Evolutionary conservation across 2,113 vertebrate genomes (phyloP), one percentile per base, ranked within the genome.

Genomic region (Phasianus colchicus): DNA sequence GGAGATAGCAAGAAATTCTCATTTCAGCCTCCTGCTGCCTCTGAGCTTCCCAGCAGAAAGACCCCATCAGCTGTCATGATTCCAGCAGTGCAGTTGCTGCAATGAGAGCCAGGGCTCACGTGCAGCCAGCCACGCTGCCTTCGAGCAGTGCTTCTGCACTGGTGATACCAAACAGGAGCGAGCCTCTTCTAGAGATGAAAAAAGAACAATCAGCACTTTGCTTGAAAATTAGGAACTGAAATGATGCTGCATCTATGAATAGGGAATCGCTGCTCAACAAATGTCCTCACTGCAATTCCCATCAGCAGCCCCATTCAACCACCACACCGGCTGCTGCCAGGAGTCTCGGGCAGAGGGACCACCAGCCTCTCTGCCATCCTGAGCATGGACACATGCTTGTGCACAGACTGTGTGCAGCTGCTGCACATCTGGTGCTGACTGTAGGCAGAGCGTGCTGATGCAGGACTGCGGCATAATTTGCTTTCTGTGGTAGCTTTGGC

Each of bases 181-280:
- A 54, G 66, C 24, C 34, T 81, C 27, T 61, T 88, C 48, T 38
- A 40, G 19, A 57, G 55, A 40, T 43, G 60, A 36, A 30, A 27
- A 64, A 45, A 36, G 36, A 3, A 17, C 21, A 64, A 12, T 17
- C 25, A 25, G n/a, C 70, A 74, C 25, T 13, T 66, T 15, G 30
- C 27, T 50, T 89, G 19, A 63, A 73, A 73, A 87, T 76, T 70
- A 79, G 66, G n/a, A 50, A 19, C 86, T 63, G 55, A 94, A 92
- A 75, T 19, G 42, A 42, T 0, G 0, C 29, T 67, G 45, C 45
- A 70, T 22, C 34, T 66, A 47, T 25, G 34, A 89, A 63, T 7
- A 12, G 58, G 47, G 87, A 83, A 60, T 34, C 34, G 48, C 24
- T 75, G 19, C 58, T 92, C 3, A 6, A 58, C 12, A 64, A 65